Base-by-base conservation (phyloP, 2,888 invertebrate species). In the Macrophya annulata region DNA sequence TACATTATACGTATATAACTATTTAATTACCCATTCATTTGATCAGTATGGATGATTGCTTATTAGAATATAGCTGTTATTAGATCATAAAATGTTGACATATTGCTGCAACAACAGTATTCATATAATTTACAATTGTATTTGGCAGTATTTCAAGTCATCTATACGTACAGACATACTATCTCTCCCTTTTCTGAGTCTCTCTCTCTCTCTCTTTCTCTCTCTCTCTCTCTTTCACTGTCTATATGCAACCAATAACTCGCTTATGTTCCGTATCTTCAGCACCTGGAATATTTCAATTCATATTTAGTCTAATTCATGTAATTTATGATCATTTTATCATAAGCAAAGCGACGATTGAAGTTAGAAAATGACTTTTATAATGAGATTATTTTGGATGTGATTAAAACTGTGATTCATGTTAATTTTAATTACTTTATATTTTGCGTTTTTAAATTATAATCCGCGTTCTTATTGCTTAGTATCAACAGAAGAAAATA, bases 211-310 rank as follows among this genome's bases (percentile, higher is more conserved):
- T 72, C n/a, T n/a, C n/a, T n/a, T n/a, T n/a, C n/a, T n/a, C n/a
- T n/a, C n/a, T n/a, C n/a, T n/a, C n/a, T 74, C 45, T 74, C 45
- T 74, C 31, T 45, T 21, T 77, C 17, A 62, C 45, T 83, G 45
- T 83, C 91, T 87, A 93, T 89, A 93, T 91, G 89, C 93, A 92
- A 88, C 93, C 91, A 86, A 93, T 93, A 74, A 92, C 85, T 88
- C 88, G 90, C 81, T 88, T 91, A 85, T 92, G 90, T 85, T 90
- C 91, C 84, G 86, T 90, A 72, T 89, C 89, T 84, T 90, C 91
- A 85, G 88, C 82, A 88, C 92, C 93, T 93, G 91, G 88, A 92
- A 90, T 74, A 86, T 81, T 62, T 62, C 12, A 62, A 81, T 40
- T 43, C 12, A 81, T 17, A 81, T 43, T 62, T 12, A 81, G 43